Conservation (phyloP, 2,113 vertebrate genomes). For the Eolophus roseicapilla region DNA sequence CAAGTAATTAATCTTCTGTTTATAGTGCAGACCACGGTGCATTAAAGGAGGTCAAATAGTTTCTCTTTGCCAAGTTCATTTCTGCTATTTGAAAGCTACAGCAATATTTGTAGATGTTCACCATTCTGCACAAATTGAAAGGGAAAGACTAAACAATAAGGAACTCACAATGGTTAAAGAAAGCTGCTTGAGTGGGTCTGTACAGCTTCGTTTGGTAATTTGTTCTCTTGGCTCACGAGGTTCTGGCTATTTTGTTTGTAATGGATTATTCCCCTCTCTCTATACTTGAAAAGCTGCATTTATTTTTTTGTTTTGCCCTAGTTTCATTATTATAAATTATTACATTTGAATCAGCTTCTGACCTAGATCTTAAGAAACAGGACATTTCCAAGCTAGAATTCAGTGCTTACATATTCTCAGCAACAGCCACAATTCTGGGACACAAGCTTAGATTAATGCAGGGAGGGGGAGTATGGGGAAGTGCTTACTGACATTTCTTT, state of each 20-base stretch:
- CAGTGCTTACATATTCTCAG: neutral
- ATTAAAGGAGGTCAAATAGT: neutral
- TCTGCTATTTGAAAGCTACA: neutral
- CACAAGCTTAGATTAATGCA: neutral
- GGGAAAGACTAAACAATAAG: neutral
- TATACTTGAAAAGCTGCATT: neutral
- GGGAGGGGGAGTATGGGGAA: neutral
- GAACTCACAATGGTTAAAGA: neutral
- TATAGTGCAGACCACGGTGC: neutral
- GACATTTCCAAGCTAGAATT: slow-evolving; percentile 5
- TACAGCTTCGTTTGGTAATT: neutral
- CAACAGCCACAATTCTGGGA: slow-evolving; percentile 25
- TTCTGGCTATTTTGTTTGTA: neutral
- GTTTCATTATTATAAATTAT: slow-evolving; percentile 66
- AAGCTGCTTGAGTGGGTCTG: neutral
- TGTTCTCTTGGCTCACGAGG: neutral
- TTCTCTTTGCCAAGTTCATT: neutral
- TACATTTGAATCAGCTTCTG: slow-evolving; percentile 47
- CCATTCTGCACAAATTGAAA: neutral
- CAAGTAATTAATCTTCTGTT: neutral
- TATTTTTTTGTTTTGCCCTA: slow-evolving; percentile 39
- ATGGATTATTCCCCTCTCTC: neutral
- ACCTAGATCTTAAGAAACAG: slow-evolving; percentile 51
- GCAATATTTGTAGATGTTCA: neutral
- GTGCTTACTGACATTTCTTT: neutral